Evolutionary conservation across 1,140 invertebrate genomes (phyloP).

Genomic region (Caenorhabditis remanei): DNA sequence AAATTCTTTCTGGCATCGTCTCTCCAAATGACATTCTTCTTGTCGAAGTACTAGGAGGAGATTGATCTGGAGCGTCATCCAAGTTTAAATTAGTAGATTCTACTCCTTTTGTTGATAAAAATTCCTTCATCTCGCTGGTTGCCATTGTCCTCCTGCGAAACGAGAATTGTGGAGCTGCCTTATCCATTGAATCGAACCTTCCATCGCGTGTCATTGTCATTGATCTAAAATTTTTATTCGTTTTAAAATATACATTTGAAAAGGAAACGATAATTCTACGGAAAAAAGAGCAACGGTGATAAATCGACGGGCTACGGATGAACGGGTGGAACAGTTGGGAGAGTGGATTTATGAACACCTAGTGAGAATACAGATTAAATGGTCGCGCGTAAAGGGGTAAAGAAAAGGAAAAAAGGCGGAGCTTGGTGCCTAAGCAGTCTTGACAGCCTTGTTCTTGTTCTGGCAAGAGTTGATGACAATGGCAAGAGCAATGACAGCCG

Average conservation of each 20-base stretch:
- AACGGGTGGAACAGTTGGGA: constrained; percentile 2
- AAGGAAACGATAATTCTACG: constrained; percentile 46
- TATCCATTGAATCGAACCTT: neutral
- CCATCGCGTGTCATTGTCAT: constrained; percentile 47
- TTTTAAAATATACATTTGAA: constrained; percentile 41
- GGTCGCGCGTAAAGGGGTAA: neutral
- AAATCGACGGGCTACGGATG: constrained; percentile 10
- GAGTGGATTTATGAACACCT: constrained; percentile 46
- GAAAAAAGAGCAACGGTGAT: constrained; percentile 14
- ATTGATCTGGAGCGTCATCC: neutral
- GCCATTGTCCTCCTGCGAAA: neutral
- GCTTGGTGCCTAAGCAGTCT: constrained; percentile 56
- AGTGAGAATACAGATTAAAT: constrained; percentile 43
- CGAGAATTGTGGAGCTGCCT: neutral
- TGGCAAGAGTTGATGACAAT: constrained; percentile 69
- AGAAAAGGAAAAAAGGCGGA: neutral
- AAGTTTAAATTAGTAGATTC: constrained; percentile 9
- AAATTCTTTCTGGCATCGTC: neutral
- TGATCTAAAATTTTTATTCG: constrained; percentile 43
- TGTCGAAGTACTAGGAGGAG: neutral
- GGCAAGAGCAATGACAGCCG: constrained; percentile 69
- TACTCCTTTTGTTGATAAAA: constrained; percentile 5
- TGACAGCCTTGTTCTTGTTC: constrained; percentile 58
- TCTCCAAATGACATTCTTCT: constrained; percentile 6
- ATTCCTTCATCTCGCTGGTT: constrained; percentile 20